phyloP scores from a whole-genome alignment of 2,113 vertebrate species.

The Mirounga angustirostris region DNA sequence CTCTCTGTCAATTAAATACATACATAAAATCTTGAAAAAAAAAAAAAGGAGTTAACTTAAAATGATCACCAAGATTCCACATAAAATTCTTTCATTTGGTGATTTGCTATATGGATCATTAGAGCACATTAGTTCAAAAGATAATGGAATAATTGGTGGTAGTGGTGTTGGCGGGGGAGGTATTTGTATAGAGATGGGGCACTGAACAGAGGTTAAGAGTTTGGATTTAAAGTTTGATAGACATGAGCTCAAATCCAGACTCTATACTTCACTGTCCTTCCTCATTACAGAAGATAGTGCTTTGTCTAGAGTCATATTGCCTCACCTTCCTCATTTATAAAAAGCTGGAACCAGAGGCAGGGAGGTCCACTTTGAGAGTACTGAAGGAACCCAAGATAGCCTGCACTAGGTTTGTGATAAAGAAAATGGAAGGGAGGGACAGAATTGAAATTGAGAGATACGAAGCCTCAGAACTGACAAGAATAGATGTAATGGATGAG shows the following conservation, averaged over 20 bases:
- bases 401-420: not conserved
- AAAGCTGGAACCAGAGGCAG: not conserved
- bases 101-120: not conserved
- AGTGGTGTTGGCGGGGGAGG: not conserved
- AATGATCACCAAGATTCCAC: not conserved
- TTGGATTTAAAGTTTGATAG: slow-evolving; percentile 47
- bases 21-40: no score
- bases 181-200: not conserved
- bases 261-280: not conserved
- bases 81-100: not conserved
- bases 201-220: not conserved
- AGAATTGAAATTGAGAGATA: not conserved
- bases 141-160: not conserved
- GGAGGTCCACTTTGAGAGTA: not conserved
- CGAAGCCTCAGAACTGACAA: not conserved
- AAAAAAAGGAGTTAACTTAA: slow-evolving; percentile 4
- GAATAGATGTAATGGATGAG: not conserved
- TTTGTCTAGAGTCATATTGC: not conserved
- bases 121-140: not conserved
- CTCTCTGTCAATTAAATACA: no score
- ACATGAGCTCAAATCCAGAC: not conserved
- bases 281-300: slow-evolving; percentile 26
- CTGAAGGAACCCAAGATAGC: slow-evolving; percentile 28
- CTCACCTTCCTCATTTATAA: slow-evolving; percentile 48
- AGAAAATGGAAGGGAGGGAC: not conserved